Evolutionary conservation across 2,888 invertebrate species (phyloP), one percentile per base, ranked within the genome.

Genomic region (Epinotia demarniana): DNA sequence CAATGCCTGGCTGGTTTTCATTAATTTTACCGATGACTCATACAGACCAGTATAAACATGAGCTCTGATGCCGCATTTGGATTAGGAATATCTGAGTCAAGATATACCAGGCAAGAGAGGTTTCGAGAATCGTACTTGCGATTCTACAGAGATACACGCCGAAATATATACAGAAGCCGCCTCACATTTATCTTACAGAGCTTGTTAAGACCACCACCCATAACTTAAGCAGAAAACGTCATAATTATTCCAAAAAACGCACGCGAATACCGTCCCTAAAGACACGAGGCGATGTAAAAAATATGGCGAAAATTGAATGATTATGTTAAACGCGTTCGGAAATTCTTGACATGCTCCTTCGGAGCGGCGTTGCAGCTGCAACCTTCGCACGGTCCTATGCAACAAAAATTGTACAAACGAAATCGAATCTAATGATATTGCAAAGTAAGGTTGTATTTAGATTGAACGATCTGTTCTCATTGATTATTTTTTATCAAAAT

Each of bases 311-410:
- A 84, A 84, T 85, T 81, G 83, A 80, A 80, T 83, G 84, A 78
- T 81, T 80, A 80, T 80, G 79, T 79, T 81, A 76, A 78, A 78
- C 79, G 78, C 70, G 77, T 72, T 82, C 81, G 77, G 81, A 80
- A 83, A 85, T 86, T 85, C 84, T 84, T 85, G 83, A 85, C 82
- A 81, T 84, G 82, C 82, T 83, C 82, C 81, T 80, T 79, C 81
- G 79, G 66, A 69, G 49, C 67, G 70, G 61, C 67, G 46, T 19
- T 67, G 67, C 77, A 19, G 2, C 18, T 69, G 13, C 11, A 60
- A 71, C 4, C 6, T 46, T 2, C 4, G 13, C n/a, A 73, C 71
- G 11, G 67, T 70, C 68, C 11, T 58, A 71, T 6, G 11, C 23
- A 57, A 3, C 62, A 1, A 11, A 43, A 12, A 12, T 16, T 12